Percentiles rank a stretch among this genome's conserved stretches.
phyloP scores from a whole-genome alignment of 2,797 vertebrate species.

The Pteropus rufus region DNA sequence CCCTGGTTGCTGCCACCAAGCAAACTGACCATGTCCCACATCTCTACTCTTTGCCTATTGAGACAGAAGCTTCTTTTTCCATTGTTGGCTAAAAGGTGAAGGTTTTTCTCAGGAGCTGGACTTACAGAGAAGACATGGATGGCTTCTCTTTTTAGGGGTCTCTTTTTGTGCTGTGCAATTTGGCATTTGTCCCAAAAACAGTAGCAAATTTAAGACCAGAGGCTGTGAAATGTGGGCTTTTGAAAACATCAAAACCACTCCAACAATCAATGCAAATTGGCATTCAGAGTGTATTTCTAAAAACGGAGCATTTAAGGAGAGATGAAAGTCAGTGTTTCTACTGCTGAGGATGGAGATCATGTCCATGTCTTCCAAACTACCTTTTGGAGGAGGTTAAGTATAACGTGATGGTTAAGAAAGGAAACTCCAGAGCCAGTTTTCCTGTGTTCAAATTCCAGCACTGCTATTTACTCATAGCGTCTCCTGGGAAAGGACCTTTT shows the following conservation, averaged over 20 bases:
- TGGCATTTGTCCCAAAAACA: slow-evolving; percentile 43
- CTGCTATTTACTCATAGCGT: neutral
- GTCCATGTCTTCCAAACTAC: neutral
- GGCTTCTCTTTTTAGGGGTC: neutral
- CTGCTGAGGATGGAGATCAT: neutral
- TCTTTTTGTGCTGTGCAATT: neutral
- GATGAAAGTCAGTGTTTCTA: neutral
- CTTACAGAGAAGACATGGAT: neutral
- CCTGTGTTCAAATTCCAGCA: neutral
- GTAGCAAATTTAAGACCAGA: slow-evolving; percentile 43
- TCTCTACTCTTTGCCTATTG: neutral
- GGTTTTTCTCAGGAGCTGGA: neutral
- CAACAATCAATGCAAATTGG: slow-evolving; percentile 14
- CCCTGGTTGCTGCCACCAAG: neutral
- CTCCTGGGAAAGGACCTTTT: neutral
- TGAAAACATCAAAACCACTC: slow-evolving; percentile 31
- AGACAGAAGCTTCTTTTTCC: neutral
- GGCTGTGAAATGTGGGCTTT: slow-evolving; percentile 23
- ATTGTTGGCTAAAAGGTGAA: neutral
- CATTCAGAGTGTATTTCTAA: slow-evolving; percentile 29
- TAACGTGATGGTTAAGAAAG: neutral
- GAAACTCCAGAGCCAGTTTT: neutral
- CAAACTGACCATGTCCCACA: neutral
- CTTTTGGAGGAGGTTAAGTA: neutral
- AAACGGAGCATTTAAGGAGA: slow-evolving; percentile 5